Evolutionary conservation across 2,113 vertebrate species (phyloP), one percentile per base, ranked within the genome.

Genomic region (Bubo scandiacus): DNA sequence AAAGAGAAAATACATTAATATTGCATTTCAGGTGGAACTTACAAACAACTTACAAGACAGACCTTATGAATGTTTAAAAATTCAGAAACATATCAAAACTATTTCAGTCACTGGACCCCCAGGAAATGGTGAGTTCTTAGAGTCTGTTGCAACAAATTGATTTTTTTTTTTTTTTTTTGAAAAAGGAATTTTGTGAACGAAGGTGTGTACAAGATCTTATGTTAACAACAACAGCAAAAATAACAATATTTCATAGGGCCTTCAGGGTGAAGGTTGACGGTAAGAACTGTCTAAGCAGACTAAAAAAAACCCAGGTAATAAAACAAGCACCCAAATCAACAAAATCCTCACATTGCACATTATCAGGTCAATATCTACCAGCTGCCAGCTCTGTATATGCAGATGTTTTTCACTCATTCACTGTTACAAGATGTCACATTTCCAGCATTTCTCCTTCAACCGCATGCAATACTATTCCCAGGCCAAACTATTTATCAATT

Each of bases 271-370:
- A n/a, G 11, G 2, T 38, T 58, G 19, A 51, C 27, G 3, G 14
- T 17, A 77, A 42, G 6, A 74, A 20, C 8, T 45, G 34, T 12
- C 20, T 23, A 54, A 82, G 14, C 15, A 55, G 38, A 83, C 5
- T 26, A 1, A 45, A 38, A 10, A 8, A 23, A 4, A 0, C 1
- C 4, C 1, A 40, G 7, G 34, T 15, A 71, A 61, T 26, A 54
- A 81, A 94, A 27, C 16, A 81, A 83, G 6, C 3, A 58, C 4
- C 19, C 58, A 80, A 77, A 80, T 21, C 11, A 90, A 30, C 10
- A 75, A 77, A 77, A 82, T 52, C 15, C 6, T 90, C 40, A 27
- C 3, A 2, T 7, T 78, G 17, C 10, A 43, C 23, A 51, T 59
- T 5, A 75, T 72, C 5, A 10, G 6, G 34, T 71, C n/a, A 79